phyloP scores from a whole-genome alignment of 2,888 invertebrate genomes.

The Junonia oenone region DNA sequence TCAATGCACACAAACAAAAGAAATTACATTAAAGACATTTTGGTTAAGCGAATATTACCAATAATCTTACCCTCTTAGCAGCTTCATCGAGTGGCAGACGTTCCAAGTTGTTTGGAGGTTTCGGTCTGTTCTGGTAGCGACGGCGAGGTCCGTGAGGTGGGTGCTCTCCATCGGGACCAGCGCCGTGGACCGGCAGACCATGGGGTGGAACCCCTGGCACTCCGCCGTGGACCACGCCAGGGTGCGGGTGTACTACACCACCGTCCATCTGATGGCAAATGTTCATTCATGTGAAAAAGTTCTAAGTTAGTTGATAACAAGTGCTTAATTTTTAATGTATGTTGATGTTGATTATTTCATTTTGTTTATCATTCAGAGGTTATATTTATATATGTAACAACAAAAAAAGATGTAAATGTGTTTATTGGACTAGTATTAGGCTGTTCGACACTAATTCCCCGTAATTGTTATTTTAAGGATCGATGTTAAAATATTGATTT shows the following conservation, averaged over 20 bases:
- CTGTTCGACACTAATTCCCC: too few species aligned
- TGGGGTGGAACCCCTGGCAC: slow-evolving; percentile 61
- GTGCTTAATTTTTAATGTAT: too few species aligned
- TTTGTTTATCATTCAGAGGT: too few species aligned
- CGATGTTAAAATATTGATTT: background rate
- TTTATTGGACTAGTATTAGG: too few species aligned
- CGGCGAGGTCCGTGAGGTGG: slow-evolving; percentile 61
- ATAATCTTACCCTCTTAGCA: slow-evolving; percentile 79
- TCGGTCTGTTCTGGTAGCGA: slow-evolving; percentile 65
- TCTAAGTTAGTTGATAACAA: too few species aligned
- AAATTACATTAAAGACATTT: too few species aligned
- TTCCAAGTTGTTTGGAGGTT: slow-evolving; percentile 68
- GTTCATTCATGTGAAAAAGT: too few species aligned
- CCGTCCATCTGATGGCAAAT: slow-evolving; percentile 76
- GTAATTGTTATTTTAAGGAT: background rate
- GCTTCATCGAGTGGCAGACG: slow-evolving; percentile 84
- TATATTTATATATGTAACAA: too few species aligned
- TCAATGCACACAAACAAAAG: too few species aligned
- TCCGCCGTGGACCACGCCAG: slow-evolving; percentile 57
- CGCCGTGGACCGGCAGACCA: slow-evolving; percentile 63
- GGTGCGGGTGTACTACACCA: slow-evolving; percentile 59
- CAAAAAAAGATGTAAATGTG: too few species aligned
- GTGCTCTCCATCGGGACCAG: slow-evolving; percentile 66
- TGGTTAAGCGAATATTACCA: too few species aligned
- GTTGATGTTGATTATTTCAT: too few species aligned